Evolutionary conservation across 2,888 invertebrate genomes (phyloP), one percentile per base, ranked within the genome.

Genomic region (Mimas tiliae): DNA sequence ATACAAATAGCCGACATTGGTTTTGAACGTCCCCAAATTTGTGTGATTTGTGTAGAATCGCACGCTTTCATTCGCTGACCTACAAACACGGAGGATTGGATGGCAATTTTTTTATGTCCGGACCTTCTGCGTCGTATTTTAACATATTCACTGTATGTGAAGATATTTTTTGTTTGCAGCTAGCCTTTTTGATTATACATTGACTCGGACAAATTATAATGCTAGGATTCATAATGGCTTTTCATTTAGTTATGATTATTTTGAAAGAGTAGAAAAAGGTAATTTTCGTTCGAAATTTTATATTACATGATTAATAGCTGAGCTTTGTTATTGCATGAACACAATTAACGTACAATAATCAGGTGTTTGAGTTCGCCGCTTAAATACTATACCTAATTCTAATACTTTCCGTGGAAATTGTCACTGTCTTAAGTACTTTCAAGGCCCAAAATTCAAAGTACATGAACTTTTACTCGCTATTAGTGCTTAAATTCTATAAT

Each of bases 91-190:
- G 70, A 64, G 69, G 70, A 69, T 72, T 73, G 73, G 72, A 65
- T 69, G 72, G 70, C 69, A 74, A 77, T 78, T 82, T 80, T 83
- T 84, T 85, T 82, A 84, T 82, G 75, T 76, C 68, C 71, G 74
- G 67, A 63, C 69, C 63, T 71, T 74, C 74, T 72, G 69, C 62
- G 71, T 67, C 68, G 75, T 75, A 72, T 75, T 69, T 71, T 73
- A 63, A 47, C 47, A 27, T 63, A 47, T 63, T 47, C 48, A 63
- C 47, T 11, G 27, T 47, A 63, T 63, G 48, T 62, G 62, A 7
- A 63, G 19, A 63, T 47, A 27, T 63, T 63, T 27, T 63, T 27
- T 47, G 33, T 63, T 58, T 42, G 11, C 34, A 58, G 19, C 42
- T 12, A 19, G 42, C 12, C 19, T 12, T 12, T 58, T 19, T 19